phyloP scores from a whole-genome alignment of 2,888 invertebrate species.

The Drosophila neotestacea region DNA sequence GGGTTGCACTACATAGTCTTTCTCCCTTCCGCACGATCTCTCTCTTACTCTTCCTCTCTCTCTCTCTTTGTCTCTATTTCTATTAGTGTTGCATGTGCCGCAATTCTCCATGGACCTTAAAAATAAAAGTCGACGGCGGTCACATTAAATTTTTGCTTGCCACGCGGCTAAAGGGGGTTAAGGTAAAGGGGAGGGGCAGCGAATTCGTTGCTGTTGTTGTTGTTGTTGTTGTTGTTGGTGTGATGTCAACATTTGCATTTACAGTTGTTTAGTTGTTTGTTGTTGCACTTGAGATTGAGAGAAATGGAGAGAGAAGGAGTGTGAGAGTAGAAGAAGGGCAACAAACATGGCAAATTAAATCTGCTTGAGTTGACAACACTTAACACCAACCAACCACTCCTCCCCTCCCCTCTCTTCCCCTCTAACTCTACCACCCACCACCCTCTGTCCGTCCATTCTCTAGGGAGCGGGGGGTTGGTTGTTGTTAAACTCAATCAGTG shows the following conservation, averaged over 20 bases:
- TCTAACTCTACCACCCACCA: not conserved
- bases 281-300: slow-evolving; percentile 69
- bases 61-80: not conserved
- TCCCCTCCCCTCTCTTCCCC: not conserved
- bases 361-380: slow-evolving; percentile 83
- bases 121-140: slow-evolving; percentile 64
- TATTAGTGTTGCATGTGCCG: slow-evolving; percentile 62
- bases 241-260: slow-evolving; percentile 80
- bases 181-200: not conserved
- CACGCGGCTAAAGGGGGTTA: slow-evolving; percentile 57
- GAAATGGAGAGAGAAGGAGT: not conserved
- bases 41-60: not conserved
- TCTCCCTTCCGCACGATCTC: not conserved
- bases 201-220: too few species aligned
- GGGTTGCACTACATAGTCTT: slow-evolving; percentile 43
- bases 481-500: slow-evolving; percentile 68
- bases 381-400: slow-evolving; percentile 56
- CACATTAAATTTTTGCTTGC: slow-evolving; percentile 63
- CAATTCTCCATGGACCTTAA: slow-evolving; percentile 82
- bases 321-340: slow-evolving; percentile 2
- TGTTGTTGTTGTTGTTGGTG: slow-evolving; percentile 61
- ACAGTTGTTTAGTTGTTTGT: slow-evolving; percentile 71
- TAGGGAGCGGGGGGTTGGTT: slow-evolving; percentile 8
- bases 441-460: not conserved
- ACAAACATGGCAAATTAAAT: slow-evolving; percentile 83